phyloP scores from a whole-genome alignment of 1,140 invertebrate genomes.

The Diabrotica virgifera region DNA sequence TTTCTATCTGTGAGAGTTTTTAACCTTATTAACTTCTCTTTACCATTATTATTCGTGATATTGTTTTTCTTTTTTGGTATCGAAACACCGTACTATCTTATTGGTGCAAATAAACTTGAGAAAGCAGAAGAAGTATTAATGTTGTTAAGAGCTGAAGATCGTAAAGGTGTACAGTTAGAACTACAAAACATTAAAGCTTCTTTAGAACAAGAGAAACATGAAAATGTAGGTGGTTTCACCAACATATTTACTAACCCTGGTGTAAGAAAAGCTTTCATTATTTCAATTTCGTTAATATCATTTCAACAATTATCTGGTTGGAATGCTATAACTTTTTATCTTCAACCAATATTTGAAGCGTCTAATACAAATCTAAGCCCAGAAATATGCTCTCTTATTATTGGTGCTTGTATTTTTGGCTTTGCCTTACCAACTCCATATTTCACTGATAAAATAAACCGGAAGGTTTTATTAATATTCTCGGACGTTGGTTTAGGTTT shows the following conservation, averaged over 20 bases:
- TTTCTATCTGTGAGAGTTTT: constrained; percentile 43
- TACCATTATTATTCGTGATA: constrained; percentile 54
- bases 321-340: constrained; percentile 78
- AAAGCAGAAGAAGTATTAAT: constrained; percentile 62
- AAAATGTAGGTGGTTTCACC: not conserved
- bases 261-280: constrained; percentile 64
- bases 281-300: constrained; percentile 65
- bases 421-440: constrained; percentile 58
- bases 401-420: constrained; percentile 63
- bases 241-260: constrained; percentile 50
- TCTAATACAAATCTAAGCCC: constrained; percentile 56
- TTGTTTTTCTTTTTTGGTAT: constrained; percentile 54
- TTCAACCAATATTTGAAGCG: constrained; percentile 65
- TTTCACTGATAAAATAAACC: constrained; percentile 66
- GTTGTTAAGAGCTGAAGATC: constrained; percentile 57
- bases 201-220: constrained; percentile 15
- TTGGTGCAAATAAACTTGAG: constrained; percentile 56
- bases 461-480: constrained; percentile 63
- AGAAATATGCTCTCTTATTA: constrained; percentile 65
- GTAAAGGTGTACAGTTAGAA: constrained; percentile 57
- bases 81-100: constrained; percentile 73
- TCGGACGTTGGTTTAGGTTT: constrained; percentile 56
- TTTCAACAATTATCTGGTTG: constrained; percentile 77
- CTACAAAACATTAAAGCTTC: constrained; percentile 41
- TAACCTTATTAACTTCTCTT: constrained; percentile 49